Evolutionary conservation across 2,888 invertebrate genomes (phyloP).

Genomic region (Spilarctia lutea): DNA sequence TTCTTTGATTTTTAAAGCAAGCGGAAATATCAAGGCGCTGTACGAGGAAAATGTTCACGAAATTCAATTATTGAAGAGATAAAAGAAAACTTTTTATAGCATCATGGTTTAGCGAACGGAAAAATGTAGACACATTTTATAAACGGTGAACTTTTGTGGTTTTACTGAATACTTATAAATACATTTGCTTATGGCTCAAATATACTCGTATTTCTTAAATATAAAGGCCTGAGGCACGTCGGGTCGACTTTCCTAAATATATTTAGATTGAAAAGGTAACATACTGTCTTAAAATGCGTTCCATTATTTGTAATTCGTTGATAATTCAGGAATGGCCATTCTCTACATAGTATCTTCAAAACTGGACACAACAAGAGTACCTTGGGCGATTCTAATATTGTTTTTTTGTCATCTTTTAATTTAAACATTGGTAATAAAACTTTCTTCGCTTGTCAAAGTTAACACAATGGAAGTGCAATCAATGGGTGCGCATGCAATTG

Average conservation of each 20-base stretch:
- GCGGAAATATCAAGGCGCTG: slow-evolving; percentile 7
- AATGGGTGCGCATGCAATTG: no score
- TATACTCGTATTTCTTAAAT: not conserved
- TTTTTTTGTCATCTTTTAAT: no score
- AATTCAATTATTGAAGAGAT: slow-evolving; percentile 24
- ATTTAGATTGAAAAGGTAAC: not conserved
- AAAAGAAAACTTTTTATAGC: slow-evolving; percentile 19
- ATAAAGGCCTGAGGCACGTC: not conserved
- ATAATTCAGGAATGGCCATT: no score
- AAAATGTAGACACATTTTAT: slow-evolving; percentile 6
- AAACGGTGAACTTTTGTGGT: slow-evolving; percentile 11
- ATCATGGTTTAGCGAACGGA: slow-evolving; percentile 11
- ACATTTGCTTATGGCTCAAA: not conserved
- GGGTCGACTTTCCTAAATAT: not conserved
- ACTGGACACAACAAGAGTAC: no score
- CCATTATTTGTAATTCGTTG: no score
- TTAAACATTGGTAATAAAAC: no score
- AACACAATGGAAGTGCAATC: no score
- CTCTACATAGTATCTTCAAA: no score
- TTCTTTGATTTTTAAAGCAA: slow-evolving; percentile 18
- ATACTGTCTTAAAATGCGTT: not conserved
- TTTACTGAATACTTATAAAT: slow-evolving; percentile 7
- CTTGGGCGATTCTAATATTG: no score
- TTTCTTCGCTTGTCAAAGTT: no score
- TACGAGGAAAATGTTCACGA: slow-evolving; percentile 18